Conservation (phyloP, 2,113 vertebrate genomes). For the Heptranchias perlo region DNA sequence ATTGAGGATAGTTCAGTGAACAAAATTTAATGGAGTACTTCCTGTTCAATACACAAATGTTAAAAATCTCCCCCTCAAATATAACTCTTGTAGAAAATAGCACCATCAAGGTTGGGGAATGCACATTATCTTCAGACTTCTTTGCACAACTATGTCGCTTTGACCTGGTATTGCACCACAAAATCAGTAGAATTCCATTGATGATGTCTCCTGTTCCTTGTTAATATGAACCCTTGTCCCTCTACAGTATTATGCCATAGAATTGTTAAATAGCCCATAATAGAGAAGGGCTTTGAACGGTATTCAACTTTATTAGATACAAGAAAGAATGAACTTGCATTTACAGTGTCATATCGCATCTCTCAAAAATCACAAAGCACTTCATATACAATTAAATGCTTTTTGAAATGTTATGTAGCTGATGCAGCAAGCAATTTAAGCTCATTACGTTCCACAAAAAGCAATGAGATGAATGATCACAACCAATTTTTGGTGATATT, state of each 20-base stretch:
- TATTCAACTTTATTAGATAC: neutral
- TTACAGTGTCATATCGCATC: too few relatives aligned
- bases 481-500: neutral
- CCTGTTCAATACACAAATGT: neutral
- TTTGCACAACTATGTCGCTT: neutral
- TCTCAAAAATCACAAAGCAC: neutral
- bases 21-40: neutral
- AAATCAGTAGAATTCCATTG: neutral
- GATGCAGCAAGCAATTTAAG: neutral
- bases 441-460: neutral
- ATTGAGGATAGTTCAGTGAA: neutral
- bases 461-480: neutral
- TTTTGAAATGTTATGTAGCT: neutral
- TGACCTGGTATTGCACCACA: neutral
- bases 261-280: neutral
- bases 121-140: neutral
- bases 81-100: neutral
- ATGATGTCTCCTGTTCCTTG: neutral
- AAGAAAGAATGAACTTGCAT: neutral
- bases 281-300: neutral
- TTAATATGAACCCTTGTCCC: neutral
- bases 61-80: neutral
- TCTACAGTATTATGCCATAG: neutral
- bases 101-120: neutral
- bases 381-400: neutral